Evolutionary conservation across 1,140 invertebrate genomes (phyloP).

Genomic region (Drosophila tropicalis): DNA sequence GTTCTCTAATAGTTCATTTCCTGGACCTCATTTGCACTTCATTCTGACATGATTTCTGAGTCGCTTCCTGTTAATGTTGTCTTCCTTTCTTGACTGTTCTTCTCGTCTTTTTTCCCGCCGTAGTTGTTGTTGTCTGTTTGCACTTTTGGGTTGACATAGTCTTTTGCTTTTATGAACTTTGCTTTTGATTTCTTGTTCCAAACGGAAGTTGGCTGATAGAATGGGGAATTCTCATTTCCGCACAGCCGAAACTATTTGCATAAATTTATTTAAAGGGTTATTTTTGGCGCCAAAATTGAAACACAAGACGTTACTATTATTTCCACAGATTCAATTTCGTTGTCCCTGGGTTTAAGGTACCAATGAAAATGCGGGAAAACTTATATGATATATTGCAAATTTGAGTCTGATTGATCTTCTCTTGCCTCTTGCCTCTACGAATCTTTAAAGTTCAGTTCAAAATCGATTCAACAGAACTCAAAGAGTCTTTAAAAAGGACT

Average conservation of each 20-base stretch:
- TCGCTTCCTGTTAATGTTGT: slow-evolving; percentile 75
- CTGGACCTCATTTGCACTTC: slow-evolving; percentile 65
- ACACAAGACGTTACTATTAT: slow-evolving; percentile 12
- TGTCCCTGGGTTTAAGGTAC: background rate
- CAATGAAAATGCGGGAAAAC: too few relatives aligned
- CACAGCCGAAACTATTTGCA: slow-evolving; percentile 50
- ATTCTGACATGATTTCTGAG: slow-evolving; percentile 81
- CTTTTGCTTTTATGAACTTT: slow-evolving; percentile 80
- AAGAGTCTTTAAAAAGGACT: too few relatives aligned
- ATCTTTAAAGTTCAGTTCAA: too few relatives aligned
- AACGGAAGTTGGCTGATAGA: slow-evolving; percentile 60
- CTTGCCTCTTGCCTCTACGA: too few relatives aligned
- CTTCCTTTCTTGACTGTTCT: slow-evolving; percentile 21
- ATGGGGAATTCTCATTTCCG: slow-evolving; percentile 53
- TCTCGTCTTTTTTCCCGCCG: slow-evolving; percentile 41
- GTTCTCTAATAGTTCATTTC: slow-evolving; percentile 76
- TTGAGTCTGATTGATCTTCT: too few relatives aligned
- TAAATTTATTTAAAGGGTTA: slow-evolving; percentile 32
- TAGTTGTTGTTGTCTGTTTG: slow-evolving; percentile 51
- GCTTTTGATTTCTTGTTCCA: slow-evolving; percentile 19
- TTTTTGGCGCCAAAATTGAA: slow-evolving; percentile 55
- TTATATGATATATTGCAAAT: too few relatives aligned
- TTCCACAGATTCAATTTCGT: background rate
- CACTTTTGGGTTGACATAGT: slow-evolving; percentile 64
- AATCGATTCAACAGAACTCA: too few relatives aligned